Percentiles rank a stretch among this genome's conserved stretches.
Conservation (phyloP, 1,140 invertebrate genomes). For the Pentalonia nigronervosa region DNA sequence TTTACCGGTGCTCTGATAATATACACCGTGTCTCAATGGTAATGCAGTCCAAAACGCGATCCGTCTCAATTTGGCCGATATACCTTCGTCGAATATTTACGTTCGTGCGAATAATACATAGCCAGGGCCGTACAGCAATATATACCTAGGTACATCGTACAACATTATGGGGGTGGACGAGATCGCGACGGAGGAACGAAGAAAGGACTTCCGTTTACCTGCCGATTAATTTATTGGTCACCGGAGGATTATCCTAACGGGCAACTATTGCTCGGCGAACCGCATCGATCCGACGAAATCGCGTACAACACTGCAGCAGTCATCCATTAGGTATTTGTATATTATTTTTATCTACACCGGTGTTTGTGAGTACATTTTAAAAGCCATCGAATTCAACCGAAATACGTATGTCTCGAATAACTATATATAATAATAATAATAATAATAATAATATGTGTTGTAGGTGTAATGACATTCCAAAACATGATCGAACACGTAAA, state of each 20-base stretch:
- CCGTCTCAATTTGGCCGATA: slow-evolving; percentile 51
- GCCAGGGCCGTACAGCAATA: no score
- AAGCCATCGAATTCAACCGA: background rate
- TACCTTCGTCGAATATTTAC: slow-evolving; percentile 47
- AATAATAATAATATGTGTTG: no score
- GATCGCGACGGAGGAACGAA: background rate
- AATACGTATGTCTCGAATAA: background rate
- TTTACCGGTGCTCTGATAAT: slow-evolving; percentile 29
- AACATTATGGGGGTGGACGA: no score
- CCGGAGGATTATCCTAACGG: slow-evolving; percentile 8
- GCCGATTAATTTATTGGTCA: slow-evolving; percentile 54
- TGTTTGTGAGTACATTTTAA: background rate
- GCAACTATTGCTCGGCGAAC: background rate
- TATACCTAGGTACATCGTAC: background rate
- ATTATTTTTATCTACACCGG: background rate
- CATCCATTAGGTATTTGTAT: background rate
- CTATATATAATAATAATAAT: background rate
- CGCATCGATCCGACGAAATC: slow-evolving; percentile 7
- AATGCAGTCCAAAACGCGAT: slow-evolving; percentile 55
- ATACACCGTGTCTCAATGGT: slow-evolving; percentile 43
- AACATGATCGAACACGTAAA: background rate
- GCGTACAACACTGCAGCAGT: slow-evolving; percentile 14
- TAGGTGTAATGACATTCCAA: background rate
- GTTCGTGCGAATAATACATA: background rate
- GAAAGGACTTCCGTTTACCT: slow-evolving; percentile 34